phyloP scores from a whole-genome alignment of 2,888 invertebrate genomes.

The Tetragnatha montana region DNA sequence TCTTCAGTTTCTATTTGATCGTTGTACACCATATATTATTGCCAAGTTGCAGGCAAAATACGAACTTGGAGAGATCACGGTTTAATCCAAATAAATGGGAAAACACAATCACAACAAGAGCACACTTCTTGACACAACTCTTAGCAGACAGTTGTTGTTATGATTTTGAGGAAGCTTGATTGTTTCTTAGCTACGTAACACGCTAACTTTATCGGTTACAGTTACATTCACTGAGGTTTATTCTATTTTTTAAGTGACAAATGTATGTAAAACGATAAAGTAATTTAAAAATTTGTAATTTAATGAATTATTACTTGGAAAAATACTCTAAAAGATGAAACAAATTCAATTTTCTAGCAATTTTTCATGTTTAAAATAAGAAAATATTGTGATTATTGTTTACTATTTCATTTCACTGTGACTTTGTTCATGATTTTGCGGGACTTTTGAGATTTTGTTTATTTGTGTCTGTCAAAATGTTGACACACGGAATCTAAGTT shows the following conservation, averaged over 20 bases:
- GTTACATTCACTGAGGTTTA: background rate
- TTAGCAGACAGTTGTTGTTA: slow-evolving; percentile 9
- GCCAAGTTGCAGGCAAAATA: background rate
- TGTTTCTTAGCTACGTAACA: slow-evolving; percentile 55
- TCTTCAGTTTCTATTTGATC: background rate
- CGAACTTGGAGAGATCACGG: background rate
- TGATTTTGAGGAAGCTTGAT: slow-evolving; percentile 34
- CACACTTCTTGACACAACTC: slow-evolving; percentile 13
- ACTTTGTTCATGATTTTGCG: slow-evolving; percentile 40
- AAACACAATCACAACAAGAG: background rate
- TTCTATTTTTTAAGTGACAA: background rate
- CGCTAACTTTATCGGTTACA: slow-evolving; percentile 12
- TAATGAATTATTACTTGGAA: too few relatives aligned
- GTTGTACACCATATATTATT: background rate
- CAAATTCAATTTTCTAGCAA: background rate
- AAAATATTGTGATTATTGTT: background rate
- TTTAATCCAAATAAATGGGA: background rate
- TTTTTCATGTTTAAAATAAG: background rate
- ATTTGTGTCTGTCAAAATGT: background rate
- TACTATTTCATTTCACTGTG: slow-evolving; percentile 9
- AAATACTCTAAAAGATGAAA: too few relatives aligned
- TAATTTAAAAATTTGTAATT: too few relatives aligned
- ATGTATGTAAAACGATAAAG: too few relatives aligned
- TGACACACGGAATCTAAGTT: too few relatives aligned
- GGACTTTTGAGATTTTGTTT: slow-evolving; percentile 51